Percentiles rank a stretch among this genome's conserved stretches.
Conservation (phyloP, 2,888 invertebrate genomes). For the Glaucopsyche alexis region DNA sequence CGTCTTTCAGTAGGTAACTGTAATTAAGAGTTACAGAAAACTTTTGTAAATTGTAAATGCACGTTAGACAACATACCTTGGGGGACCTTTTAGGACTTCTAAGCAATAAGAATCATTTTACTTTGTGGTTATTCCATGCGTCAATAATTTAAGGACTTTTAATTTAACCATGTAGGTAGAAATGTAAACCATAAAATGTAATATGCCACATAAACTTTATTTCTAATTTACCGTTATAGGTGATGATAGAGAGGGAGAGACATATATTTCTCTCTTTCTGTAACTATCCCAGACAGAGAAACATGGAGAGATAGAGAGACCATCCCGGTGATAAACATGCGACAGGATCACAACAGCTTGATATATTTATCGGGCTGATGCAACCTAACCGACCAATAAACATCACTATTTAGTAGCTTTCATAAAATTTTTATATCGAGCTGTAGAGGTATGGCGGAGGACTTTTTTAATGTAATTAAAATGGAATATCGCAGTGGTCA, state of each 20-base stretch:
- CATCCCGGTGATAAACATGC: constrained; percentile 7
- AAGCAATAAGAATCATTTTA: too few species aligned
- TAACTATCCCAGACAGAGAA: too few species aligned
- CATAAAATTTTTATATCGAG: constrained; percentile 63
- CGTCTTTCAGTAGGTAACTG: constrained; percentile 29
- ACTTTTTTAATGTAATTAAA: constrained; percentile 30
- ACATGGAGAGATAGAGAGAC: background rate
- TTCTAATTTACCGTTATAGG: background rate
- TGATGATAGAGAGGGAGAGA: background rate
- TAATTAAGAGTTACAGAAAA: constrained; percentile 32
- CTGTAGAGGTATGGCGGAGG: constrained; percentile 47
- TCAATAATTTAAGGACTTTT: background rate
- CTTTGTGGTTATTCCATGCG: too few species aligned
- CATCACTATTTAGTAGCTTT: constrained; percentile 71
- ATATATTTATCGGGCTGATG: constrained; percentile 65
- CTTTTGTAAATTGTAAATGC: constrained; percentile 20
- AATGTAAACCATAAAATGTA: constrained; percentile 3
- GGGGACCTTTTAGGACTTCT: too few species aligned
- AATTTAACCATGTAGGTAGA: background rate
- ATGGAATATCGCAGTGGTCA: too few species aligned
- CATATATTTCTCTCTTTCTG: background rate
- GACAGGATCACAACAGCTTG: constrained; percentile 54
- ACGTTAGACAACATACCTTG: background rate
- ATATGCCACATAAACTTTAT: background rate
- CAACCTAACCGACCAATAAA: constrained; percentile 69